These are phyloP conservation scores for Ophion costatus DNA, from an alignment of 2,888 invertebrate species.

Conservation along the genomic window DNA sequence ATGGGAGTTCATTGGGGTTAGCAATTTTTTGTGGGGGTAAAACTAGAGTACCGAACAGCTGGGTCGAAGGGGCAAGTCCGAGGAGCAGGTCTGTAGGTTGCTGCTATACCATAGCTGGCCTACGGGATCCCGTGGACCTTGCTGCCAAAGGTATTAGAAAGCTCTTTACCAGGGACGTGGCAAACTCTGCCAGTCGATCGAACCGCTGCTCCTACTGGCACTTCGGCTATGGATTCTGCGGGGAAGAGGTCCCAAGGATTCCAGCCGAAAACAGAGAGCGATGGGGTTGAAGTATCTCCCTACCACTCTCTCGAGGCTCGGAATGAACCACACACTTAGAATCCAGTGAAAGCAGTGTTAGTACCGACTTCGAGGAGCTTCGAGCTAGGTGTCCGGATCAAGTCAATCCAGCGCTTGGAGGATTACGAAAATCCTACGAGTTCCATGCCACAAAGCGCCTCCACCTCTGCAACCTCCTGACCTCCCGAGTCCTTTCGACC, in stretches of 20 bases:
- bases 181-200: slow-evolving; percentile 42
- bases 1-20: slow-evolving; percentile 23
- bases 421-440: slow-evolving; percentile 66
- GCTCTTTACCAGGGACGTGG: slow-evolving; percentile 38
- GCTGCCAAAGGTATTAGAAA: slow-evolving; percentile 54
- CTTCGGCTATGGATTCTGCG: slow-evolving; percentile 30
- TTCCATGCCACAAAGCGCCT: slow-evolving; percentile 23
- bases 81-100: slow-evolving; percentile 47
- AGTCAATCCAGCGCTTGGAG: slow-evolving; percentile 58
- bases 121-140: slow-evolving; percentile 41
- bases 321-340: slow-evolving; percentile 30
- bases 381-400: slow-evolving; percentile 60
- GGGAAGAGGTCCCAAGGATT: slow-evolving; percentile 23
- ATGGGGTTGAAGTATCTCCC: background rate
- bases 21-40: background rate
- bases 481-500: slow-evolving; percentile 47
- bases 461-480: slow-evolving; percentile 27
- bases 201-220: slow-evolving; percentile 4
- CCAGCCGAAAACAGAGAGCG: slow-evolving; percentile 51
- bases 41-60: background rate
- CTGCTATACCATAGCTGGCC: slow-evolving; percentile 29
- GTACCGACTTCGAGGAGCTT: slow-evolving; percentile 57
- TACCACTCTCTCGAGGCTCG: slow-evolving; percentile 16
- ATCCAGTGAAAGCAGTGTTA: slow-evolving; percentile 51
- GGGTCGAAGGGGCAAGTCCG: slow-evolving; percentile 32